Percentiles rank a stretch among this genome's conserved stretches.
These are phyloP conservation scores for Portunus trituberculatus DNA, from an alignment of 1,140 invertebrate species.

Conservation along the genomic window DNA sequence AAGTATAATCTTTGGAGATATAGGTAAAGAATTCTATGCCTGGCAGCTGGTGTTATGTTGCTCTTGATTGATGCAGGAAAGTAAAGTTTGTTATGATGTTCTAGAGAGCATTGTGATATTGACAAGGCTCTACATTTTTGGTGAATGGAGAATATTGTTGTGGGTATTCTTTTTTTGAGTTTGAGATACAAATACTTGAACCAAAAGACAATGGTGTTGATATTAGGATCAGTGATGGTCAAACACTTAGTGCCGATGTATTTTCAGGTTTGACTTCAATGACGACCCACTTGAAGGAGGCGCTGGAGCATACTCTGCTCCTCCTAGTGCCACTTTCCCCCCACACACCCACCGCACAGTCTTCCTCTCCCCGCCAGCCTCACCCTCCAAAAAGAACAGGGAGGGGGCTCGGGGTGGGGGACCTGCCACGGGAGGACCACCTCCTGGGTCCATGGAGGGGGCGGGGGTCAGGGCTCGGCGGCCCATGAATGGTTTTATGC, in stretches of 20 bases:
- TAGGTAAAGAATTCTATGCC: too few species aligned
- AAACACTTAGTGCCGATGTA: neutral
- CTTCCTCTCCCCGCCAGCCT: constrained; percentile 78
- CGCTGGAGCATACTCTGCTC: constrained; percentile 62
- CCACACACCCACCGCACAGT: constrained; percentile 79
- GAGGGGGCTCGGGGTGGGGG: constrained; percentile 44
- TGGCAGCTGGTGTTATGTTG: too few species aligned
- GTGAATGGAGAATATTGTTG: too few species aligned
- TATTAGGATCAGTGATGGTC: neutral
- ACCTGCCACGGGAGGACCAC: neutral
- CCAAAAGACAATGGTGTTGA: too few species aligned
- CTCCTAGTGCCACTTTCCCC: constrained; percentile 79
- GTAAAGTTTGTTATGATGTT: too few species aligned
- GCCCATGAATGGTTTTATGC: constrained; percentile 85
- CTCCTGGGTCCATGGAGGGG: constrained; percentile 62
- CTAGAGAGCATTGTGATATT: too few species aligned
- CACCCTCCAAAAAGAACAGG: constrained; percentile 78
- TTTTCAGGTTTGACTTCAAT: constrained; percentile 80
- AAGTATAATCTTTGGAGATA: too few species aligned
- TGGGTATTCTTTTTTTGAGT: too few species aligned
- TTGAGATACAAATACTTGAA: too few species aligned
- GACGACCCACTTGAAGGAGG: constrained; percentile 79
- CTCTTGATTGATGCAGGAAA: too few species aligned
- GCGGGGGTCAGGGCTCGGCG: constrained; percentile 77
- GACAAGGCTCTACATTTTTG: too few species aligned